Percentiles rank a stretch among this genome's conserved stretches.
These are phyloP conservation scores for Trachemys scripta DNA, from an alignment of 2,113 vertebrate species.

Conservation along the genomic window DNA sequence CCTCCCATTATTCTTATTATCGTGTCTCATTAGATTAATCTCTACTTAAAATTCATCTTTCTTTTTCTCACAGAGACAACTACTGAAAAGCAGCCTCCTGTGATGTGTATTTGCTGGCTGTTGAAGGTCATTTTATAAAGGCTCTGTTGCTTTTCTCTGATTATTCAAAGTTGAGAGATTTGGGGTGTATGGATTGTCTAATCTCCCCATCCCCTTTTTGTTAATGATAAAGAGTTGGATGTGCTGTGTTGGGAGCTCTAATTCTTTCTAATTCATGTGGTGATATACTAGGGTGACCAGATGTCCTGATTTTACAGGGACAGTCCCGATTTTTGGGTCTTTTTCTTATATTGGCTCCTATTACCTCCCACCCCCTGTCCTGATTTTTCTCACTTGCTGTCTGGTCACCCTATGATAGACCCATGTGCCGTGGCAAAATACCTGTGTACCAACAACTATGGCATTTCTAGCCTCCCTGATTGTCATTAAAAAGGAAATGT, in stretches of 20 bases:
- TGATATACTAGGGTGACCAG: too few species aligned
- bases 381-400: too few species aligned
- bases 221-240: background rate
- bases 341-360: too few species aligned
- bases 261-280: slow-evolving; percentile 39
- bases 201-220: background rate
- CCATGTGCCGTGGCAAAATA: slow-evolving; percentile 43
- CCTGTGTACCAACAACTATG: slow-evolving; percentile 38
- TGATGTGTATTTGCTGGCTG: background rate
- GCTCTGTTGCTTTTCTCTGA: background rate
- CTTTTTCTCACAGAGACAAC: background rate
- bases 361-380: too few species aligned
- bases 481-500: slow-evolving; percentile 30
- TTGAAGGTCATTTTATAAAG: slow-evolving; percentile 41
- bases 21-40: slow-evolving; percentile 45
- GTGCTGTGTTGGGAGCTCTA: slow-evolving; percentile 22
- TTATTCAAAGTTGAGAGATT: background rate
- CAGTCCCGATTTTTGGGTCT: too few species aligned
- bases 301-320: too few species aligned
- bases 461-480: slow-evolving; percentile 34
- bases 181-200: background rate
- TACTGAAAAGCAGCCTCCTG: background rate
- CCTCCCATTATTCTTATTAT: slow-evolving; percentile 7
- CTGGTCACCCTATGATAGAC: too few species aligned
- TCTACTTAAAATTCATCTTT: slow-evolving; percentile 52